Percentiles rank a stretch among this genome's conserved stretches.
Conservation (phyloP, 2,888 invertebrate genomes). For the Leptinotarsa rubiginosa region DNA sequence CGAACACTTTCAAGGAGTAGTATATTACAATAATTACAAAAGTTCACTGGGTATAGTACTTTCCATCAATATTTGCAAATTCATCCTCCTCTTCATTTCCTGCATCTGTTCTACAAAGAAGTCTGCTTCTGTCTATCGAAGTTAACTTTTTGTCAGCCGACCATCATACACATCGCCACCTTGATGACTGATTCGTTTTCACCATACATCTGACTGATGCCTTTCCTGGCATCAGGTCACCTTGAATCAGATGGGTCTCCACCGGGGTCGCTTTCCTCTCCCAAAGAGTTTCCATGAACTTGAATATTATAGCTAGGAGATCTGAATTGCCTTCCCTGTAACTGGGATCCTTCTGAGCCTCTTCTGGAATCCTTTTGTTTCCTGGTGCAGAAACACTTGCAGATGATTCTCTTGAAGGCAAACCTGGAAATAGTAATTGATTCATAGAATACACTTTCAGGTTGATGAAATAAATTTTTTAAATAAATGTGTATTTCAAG, state of each 20-base stretch:
- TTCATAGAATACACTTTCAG: no score
- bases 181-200: slow-evolving; percentile 61
- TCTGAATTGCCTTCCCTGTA: slow-evolving; percentile 67
- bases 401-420: slow-evolving; percentile 93
- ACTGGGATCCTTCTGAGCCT: slow-evolving; percentile 71
- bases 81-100: neutral
- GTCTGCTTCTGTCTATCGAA: slow-evolving; percentile 30
- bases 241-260: slow-evolving; percentile 69
- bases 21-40: neutral
- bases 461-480: no score
- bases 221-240: slow-evolving; percentile 50
- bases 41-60: neutral
- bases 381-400: slow-evolving; percentile 80
- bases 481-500: no score
- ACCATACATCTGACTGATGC: slow-evolving; percentile 47
- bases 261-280: slow-evolving; percentile 70
- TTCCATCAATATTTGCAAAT: neutral
- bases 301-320: slow-evolving; percentile 72
- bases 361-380: slow-evolving; percentile 65
- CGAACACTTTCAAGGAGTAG: neutral
- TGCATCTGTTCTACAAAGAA: slow-evolving; percentile 13
- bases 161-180: slow-evolving; percentile 63
- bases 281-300: slow-evolving; percentile 69
- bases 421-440: slow-evolving; percentile 55
- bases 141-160: slow-evolving; percentile 59